Conservation (phyloP, 1,140 invertebrate species). For the Bombus cullumanus region DNA sequence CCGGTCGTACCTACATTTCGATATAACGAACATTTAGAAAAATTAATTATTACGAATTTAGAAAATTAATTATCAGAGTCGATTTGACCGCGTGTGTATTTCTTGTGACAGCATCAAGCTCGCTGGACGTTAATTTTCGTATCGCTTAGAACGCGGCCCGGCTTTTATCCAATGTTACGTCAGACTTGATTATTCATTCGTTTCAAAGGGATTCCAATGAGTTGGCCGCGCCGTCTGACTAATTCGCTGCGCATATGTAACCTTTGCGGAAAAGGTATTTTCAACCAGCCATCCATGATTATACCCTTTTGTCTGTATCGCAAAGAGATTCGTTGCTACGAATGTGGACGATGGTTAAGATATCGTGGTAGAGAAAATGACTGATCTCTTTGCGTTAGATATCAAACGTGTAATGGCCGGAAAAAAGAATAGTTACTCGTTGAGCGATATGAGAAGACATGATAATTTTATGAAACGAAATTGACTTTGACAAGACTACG, state of each 20-base stretch:
- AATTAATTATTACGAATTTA: not conserved
- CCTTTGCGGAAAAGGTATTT: not conserved
- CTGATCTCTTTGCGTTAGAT: not conserved
- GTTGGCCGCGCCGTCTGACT: not conserved
- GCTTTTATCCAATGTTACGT: constrained; percentile 8
- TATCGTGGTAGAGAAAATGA: too few species aligned
- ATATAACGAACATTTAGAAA: not conserved
- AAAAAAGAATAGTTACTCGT: too few species aligned
- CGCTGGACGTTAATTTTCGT: not conserved
- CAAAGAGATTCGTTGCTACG: not conserved
- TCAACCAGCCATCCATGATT: not conserved
- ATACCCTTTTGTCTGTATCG: not conserved
- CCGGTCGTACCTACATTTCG: constrained; percentile 4
- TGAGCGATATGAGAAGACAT: too few species aligned
- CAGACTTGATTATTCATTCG: not conserved
- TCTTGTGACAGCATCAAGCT: not conserved
- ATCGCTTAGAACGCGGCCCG: not conserved
- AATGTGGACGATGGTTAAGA: too few species aligned
- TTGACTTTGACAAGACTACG: too few species aligned
- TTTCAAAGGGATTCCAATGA: constrained; percentile 18
- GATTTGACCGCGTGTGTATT: not conserved
- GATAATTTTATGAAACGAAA: too few species aligned
- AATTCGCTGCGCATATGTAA: not conserved
- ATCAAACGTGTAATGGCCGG: not conserved
- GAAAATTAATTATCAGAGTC: constrained; percentile 41